phyloP scores from a whole-genome alignment of 2,888 invertebrate species.

The Notodonta dromedarius region DNA sequence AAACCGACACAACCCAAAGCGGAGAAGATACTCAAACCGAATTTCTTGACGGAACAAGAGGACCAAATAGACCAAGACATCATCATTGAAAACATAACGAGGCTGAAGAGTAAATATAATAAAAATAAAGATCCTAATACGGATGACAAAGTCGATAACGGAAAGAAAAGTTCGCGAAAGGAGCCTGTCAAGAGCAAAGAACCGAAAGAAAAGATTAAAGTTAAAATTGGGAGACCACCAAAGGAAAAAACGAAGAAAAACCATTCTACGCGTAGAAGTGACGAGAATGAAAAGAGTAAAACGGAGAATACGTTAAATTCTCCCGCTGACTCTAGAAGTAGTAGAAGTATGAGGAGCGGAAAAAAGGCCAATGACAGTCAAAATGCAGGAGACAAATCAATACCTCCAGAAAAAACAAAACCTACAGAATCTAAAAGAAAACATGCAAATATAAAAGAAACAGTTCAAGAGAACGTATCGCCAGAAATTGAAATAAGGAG shows the following conservation, averaged over 20 bases:
- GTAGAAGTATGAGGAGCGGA: constrained; percentile 40
- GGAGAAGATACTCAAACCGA: constrained; percentile 55
- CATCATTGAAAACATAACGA: constrained; percentile 62
- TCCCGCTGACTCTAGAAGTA: constrained; percentile 16
- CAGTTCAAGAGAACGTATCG: constrained; percentile 21
- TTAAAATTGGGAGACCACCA: constrained; percentile 33
- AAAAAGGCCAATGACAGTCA: constrained; percentile 41
- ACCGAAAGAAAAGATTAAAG: constrained; percentile 32
- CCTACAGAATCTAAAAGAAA: constrained; percentile 19
- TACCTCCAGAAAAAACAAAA: constrained; percentile 24
- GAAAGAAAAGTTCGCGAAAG: constrained; percentile 15
- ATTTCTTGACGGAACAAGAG: constrained; percentile 56
- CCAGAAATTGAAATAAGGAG: constrained; percentile 55
- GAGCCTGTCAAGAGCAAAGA: constrained; percentile 23
- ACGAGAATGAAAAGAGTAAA: constrained; percentile 15
- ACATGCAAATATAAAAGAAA: constrained; percentile 19
- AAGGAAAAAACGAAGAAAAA: constrained; percentile 14
- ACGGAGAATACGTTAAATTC: constrained; percentile 14
- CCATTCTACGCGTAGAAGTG: constrained; percentile 13
- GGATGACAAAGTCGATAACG: constrained; percentile 18
- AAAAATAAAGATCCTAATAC: constrained; percentile 42
- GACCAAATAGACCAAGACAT: constrained; percentile 62
- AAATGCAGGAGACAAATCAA: constrained; percentile 13
- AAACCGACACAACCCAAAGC: constrained; percentile 54
- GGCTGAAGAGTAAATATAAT: constrained; percentile 53